Conservation (phyloP, 2,797 vertebrate species). For the Psittacula echo region DNA sequence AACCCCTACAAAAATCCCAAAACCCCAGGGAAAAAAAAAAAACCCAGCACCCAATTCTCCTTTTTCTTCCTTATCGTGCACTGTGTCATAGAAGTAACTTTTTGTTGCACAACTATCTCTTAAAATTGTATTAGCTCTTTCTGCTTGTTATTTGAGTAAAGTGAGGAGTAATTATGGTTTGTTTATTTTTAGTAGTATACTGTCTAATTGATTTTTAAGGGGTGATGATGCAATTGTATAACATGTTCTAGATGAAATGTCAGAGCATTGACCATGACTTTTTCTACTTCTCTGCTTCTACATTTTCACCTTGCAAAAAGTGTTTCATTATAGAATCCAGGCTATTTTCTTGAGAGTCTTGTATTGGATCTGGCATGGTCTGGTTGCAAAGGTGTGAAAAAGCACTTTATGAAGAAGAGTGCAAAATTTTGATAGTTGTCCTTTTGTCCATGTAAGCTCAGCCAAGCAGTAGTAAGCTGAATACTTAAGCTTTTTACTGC, state of each 20-base stretch:
- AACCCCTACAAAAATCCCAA: too few relatives aligned
- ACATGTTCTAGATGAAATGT: background rate
- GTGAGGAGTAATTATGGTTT: background rate
- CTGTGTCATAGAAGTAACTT: background rate
- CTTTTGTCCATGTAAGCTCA: background rate
- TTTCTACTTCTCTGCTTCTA: background rate
- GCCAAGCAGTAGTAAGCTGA: background rate
- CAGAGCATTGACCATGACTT: background rate
- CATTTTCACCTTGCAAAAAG: background rate
- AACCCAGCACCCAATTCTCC: background rate
- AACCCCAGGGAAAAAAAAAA: too few relatives aligned
- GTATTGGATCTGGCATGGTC: background rate
- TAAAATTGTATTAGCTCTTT: background rate
- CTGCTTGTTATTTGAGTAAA: background rate
- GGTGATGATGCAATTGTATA: background rate
- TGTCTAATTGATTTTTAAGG: background rate
- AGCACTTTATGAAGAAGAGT: background rate
- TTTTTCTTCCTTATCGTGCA: background rate
- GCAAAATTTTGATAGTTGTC: background rate
- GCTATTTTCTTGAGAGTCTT: background rate
- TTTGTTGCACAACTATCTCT: background rate
- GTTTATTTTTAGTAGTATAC: background rate
- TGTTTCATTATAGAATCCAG: background rate
- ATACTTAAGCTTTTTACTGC: background rate
- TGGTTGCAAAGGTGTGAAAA: background rate